Conservation (phyloP, 2,797 vertebrate species). For the Trichosurus vulpecula region DNA sequence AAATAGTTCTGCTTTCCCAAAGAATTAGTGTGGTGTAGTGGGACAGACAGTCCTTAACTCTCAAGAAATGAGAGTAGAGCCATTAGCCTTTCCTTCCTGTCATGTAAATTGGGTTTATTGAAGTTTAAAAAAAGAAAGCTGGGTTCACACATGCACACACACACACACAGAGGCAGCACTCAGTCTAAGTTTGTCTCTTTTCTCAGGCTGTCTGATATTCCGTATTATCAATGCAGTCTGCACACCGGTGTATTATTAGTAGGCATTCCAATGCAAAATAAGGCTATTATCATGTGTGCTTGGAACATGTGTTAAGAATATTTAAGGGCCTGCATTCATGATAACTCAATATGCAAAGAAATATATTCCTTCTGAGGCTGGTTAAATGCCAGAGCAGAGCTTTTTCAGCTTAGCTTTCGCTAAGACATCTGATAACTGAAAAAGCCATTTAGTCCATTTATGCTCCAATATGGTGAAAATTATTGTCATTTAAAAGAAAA, state of each 20-base stretch:
- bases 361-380: background rate
- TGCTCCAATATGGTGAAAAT: background rate
- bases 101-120: background rate
- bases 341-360: background rate
- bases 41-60: background rate
- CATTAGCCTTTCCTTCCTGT: background rate
- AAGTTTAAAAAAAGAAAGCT: conserved; percentile 47
- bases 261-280: background rate
- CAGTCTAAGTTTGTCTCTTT: conserved; percentile 30
- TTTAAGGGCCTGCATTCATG: background rate
- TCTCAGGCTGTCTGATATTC: conserved; percentile 9
- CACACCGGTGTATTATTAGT: background rate
- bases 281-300: conserved; percentile 7
- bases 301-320: conserved; percentile 26
- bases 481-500: conserved; percentile 33
- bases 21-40: background rate
- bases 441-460: conserved; percentile 20
- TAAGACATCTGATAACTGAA: conserved; percentile 1
- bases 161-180: accelerated
- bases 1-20: background rate
- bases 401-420: no score
- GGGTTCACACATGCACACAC: background rate
- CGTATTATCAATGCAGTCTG: conserved; percentile 53
- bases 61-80: background rate
- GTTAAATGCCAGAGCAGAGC: conserved; percentile 22